Base-by-base conservation (phyloP, 2,888 invertebrate species). In the Archips crataeganus region DNA sequence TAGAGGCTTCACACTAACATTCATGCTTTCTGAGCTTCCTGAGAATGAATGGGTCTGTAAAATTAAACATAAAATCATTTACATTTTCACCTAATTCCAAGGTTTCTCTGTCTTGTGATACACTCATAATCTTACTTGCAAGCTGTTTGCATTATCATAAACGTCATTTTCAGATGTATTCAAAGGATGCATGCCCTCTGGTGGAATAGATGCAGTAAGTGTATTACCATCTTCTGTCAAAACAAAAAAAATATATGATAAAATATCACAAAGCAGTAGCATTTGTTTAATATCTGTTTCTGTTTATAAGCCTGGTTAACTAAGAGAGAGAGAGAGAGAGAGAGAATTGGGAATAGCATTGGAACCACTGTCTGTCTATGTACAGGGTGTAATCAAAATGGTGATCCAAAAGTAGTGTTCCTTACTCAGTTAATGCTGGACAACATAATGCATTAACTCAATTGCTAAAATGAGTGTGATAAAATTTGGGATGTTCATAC, bases 111-210 rank as follows among this genome's bases (percentile, higher is more conserved):
- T 11, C 11, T 23, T 36, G 34, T 11, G n/a, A n/a, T 10, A 54
- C 51, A 54, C 54, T 70, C 45, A 63, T 34, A 49, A 62, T 51
- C 70, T 80, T 81, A 94, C 95, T 90, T 94, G 94, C 75, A 94
- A 87, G 78, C 95, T 89, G 87, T 95, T 85, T 85, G 95, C 92
- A 92, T 95, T 82, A 87, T 95, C 87, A 93, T 95, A 91, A 81
- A 95, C 75, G 84, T 93, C 92, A 82, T 87, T 96, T 80, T 95
- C 96, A 79, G 96, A 95, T 54, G 97, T 96, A 86, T 97, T 98
- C 34, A 98, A 91, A 2, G 98, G 98, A 92, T 98, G 98, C 75
- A 96, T 74, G 45, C 83, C 85, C 77, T 94, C 94, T 74, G 84
- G 83, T 70, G 87, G 73, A 64, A 69, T 39, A 64, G n/a, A 80